phyloP scores from a whole-genome alignment of 1,140 invertebrate genomes.

The Pseudobourletiella spinata region DNA sequence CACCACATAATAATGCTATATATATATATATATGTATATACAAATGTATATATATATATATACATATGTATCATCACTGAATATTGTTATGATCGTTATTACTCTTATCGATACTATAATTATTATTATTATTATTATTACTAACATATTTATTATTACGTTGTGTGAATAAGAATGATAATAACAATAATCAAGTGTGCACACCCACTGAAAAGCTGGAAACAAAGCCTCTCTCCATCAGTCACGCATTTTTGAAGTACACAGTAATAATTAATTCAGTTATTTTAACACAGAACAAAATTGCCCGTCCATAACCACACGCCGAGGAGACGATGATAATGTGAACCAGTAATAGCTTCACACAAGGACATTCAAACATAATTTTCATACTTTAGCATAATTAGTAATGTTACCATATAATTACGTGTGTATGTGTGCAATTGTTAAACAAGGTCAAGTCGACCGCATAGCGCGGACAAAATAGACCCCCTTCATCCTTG shows the following conservation, averaged over 20 bases:
- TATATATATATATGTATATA: background rate
- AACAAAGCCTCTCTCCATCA: constrained; percentile 4
- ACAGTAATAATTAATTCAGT: background rate
- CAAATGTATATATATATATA: background rate
- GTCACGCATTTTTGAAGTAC: background rate
- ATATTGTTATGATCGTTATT: too few relatives aligned
- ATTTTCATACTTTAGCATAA: background rate
- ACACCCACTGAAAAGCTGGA: constrained; percentile 1
- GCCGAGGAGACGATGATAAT: background rate
- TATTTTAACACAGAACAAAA: background rate
- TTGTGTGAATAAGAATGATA: too few relatives aligned
- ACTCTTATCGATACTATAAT: too few relatives aligned
- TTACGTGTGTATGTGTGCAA: background rate
- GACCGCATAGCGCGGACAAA: too few relatives aligned
- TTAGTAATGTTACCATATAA: too few relatives aligned
- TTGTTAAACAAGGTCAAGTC: background rate
- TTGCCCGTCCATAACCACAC: background rate
- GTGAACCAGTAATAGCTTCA: background rate
- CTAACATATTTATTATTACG: background rate
- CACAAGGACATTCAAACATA: background rate
- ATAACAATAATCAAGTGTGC: too few relatives aligned
- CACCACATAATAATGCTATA: background rate
- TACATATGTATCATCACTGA: background rate
- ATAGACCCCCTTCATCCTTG: background rate
- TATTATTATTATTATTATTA: background rate